Base-by-base conservation (phyloP, 1,140 invertebrate genomes). In the Oncopodura yosiiana region DNA sequence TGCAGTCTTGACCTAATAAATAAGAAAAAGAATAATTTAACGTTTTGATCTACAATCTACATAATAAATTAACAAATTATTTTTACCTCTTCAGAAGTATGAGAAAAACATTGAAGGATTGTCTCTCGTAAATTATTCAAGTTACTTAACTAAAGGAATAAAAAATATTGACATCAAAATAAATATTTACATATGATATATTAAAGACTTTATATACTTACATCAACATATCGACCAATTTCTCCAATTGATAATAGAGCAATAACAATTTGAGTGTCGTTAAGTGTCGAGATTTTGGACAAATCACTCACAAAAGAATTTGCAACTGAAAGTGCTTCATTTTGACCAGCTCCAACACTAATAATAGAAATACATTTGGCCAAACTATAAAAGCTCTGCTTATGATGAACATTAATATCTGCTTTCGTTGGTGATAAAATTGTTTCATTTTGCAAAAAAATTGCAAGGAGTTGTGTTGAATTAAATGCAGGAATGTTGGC, bases 291-390 rank as follows among this genome's bases (percentile, higher is more conserved):
- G 30, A 46, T n/a, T 56, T 76, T 78, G 64, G 86, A 79, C 14
- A 94, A 79, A 68, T 96, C 89, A 44, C 80, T 77, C 30, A 95
- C 78, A 69, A 95, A 89, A 57, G 86, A 81, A 49, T 83, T 80
- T 18, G 94, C 88, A 46, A 94, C 82, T n/a, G 78, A 76, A 21
- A 84, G 71, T 23, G 84, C 84, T 67, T 84, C 85, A 53, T 76
- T 67, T 72, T 9, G 74, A 66, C 68, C 78, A 83, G 63, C 79
- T 84, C 27, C 50, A 6, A 91, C 80, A 9, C 90, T 90, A 26
- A 96, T 77, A 0, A 91, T 89, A 9, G 92, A 91, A 36, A 95
- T 88, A 72, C 91, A 96, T 71, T 95, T 94, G 1, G 93, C 93
- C 32, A 61, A 50, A 42, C 55, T 58, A 49, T 65, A 60, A 29